Conservation (phyloP, 2,888 invertebrate genomes). For the Polydrusus tereticollis region DNA sequence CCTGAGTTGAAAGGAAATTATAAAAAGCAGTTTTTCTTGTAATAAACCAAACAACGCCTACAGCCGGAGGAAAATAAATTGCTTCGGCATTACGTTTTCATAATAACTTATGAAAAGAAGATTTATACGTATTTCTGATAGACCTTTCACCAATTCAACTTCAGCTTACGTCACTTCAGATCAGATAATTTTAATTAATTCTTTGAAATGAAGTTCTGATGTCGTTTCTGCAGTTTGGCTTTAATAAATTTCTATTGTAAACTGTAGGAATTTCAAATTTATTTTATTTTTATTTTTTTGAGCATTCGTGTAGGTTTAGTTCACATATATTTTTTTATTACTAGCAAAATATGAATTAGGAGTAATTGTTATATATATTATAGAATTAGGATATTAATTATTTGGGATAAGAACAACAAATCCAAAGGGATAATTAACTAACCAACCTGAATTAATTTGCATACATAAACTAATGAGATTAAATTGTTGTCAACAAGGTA, state of each 20-base stretch:
- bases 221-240: neutral
- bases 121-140: neutral
- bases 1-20: no score
- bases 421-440: no score
- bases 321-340: no score
- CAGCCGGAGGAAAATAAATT: neutral
- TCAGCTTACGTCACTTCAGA: neutral
- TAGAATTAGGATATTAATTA: no score
- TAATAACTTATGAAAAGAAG: neutral
- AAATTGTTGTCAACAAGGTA: no score
- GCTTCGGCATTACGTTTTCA: neutral
- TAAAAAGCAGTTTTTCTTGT: neutral
- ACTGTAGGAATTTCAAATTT: neutral
- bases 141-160: neutral
- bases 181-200: constrained; percentile 1
- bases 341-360: no score
- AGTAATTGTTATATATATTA: no score
- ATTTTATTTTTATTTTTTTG: neutral
- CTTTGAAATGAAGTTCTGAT: neutral
- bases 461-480: no score
- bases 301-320: no score
- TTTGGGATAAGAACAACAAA: no score
- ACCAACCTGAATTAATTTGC: no score
- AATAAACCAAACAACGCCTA: neutral
- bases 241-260: neutral